Conservation (phyloP, 2,888 invertebrate species). For the Homarus gammarus region DNA sequence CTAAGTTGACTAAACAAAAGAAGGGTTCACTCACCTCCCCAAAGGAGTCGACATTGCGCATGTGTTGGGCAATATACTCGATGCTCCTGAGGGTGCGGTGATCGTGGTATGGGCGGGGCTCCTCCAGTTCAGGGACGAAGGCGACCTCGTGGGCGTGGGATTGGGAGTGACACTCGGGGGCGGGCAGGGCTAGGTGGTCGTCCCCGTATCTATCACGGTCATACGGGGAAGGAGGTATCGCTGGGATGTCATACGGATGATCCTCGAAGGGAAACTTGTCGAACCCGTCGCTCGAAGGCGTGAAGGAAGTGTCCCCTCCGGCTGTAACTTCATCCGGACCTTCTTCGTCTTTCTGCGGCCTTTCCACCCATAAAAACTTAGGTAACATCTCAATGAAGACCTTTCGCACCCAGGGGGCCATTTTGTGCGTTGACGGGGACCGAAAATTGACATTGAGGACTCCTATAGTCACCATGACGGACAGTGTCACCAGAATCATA, state of each 20-base stretch:
- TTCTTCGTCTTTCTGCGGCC: conserved; percentile 85
- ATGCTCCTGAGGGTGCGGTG: conserved; percentile 95
- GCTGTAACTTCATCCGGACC: conserved; percentile 69
- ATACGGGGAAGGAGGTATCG: conserved; percentile 78
- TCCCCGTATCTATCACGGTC: conserved; percentile 83
- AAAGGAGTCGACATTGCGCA: conserved; percentile 95
- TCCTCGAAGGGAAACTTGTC: conserved; percentile 80
- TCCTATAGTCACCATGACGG: conserved; percentile 95
- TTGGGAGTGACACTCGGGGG: conserved; percentile 82
- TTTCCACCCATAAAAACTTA: conserved; percentile 91
- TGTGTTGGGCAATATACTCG: conserved; percentile 96
- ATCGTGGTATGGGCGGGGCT: conserved; percentile 89
- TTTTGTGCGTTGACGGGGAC: conserved; percentile 94
- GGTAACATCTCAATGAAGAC: conserved; percentile 85
- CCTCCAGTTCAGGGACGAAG: conserved; percentile 79
- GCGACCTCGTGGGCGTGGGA: conserved; percentile 79
- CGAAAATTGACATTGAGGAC: conserved; percentile 95
- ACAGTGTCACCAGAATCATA: conserved; percentile 95
- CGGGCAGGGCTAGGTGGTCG: conserved; percentile 78
- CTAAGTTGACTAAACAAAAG: no score
- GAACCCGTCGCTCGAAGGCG: conserved; percentile 77
- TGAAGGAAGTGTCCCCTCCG: conserved; percentile 76
- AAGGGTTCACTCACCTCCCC: conserved; percentile 84
- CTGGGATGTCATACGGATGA: conserved; percentile 85
- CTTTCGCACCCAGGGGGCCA: conserved; percentile 93